phyloP scores from a whole-genome alignment of 2,113 vertebrate genomes.

The Cervus canadensis region DNA sequence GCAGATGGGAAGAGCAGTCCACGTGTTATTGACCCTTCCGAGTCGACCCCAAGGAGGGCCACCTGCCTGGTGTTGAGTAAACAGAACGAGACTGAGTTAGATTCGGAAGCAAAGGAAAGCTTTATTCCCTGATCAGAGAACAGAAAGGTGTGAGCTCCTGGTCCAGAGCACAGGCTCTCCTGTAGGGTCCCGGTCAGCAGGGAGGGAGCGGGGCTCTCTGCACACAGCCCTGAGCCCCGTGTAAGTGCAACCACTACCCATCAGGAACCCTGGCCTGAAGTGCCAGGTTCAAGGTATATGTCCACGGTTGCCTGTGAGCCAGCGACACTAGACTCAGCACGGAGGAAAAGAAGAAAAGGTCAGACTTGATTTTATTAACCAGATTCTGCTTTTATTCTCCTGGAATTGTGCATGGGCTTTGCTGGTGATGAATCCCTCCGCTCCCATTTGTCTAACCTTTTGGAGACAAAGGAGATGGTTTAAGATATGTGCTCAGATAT shows the following conservation, averaged over 20 bases:
- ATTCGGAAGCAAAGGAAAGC: background rate
- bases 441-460: background rate
- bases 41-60: background rate
- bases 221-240: background rate
- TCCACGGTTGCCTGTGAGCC: accelerated
- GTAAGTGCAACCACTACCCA: background rate
- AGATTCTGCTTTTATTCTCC: background rate
- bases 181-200: background rate
- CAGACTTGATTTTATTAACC: background rate
- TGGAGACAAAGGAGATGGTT: background rate
- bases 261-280: too few relatives aligned
- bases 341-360: background rate
- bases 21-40: background rate
- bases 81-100: background rate
- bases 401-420: background rate
- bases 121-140: background rate
- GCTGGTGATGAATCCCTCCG: background rate
- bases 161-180: background rate
- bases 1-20: background rate
- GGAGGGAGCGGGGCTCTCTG: background rate
- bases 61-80: background rate
- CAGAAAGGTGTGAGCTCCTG: background rate
- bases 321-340: background rate
- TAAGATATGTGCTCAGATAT: background rate
- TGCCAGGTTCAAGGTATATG: too few relatives aligned